Evolutionary conservation across 2,888 invertebrate genomes (phyloP), one percentile per base, ranked within the genome.

Genomic region (Phoronis australis): DNA sequence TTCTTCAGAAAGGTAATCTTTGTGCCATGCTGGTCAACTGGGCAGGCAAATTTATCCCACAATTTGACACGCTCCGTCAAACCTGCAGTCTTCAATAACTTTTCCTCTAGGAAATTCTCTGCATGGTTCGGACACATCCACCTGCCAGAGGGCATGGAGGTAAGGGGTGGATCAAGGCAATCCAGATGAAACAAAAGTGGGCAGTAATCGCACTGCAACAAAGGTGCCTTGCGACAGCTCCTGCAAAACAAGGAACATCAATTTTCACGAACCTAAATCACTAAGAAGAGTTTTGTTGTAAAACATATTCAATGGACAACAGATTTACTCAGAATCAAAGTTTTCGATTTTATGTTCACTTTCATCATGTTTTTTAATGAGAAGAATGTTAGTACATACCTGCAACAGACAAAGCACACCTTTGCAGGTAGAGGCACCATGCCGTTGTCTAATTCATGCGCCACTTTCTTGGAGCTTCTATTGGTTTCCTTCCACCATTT

Each of bases 71-170:
- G 83, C 74, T 94, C 90, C 0, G 89, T 87, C n/a, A 89, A 84
- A 25, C 90, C 87, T 45, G 87, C 83, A 0, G 89, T 87, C 53
- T 85, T 86, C 48, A 94, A 81, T 56, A 92, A 76, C 73, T 87
- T 86, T 68, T 87, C 84, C 74, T 93, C 91, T 87, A 87, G 65
- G 23, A 75, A 86, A 65, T 93, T 90, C 76, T 97, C 92, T 0
- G 89, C 87, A 75, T 97, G 97, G 76, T 91, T 90, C 0, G 96
- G 96, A 74, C 97, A 97, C 93, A 96, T 95, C 96, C 96, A 97
- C 25, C 88, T 82, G 0, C 89, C 90, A 2, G 86, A 85, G 0
- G 96, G 96, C 55, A 90, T 80, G 0, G 87, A 85, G 0, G 92
- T 88, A 47, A 97, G 79, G 0, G 96, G 96, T 1, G 96, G 95